Evolutionary conservation across 2,797 vertebrate species (phyloP).

Genomic region (Clamator glandarius): DNA sequence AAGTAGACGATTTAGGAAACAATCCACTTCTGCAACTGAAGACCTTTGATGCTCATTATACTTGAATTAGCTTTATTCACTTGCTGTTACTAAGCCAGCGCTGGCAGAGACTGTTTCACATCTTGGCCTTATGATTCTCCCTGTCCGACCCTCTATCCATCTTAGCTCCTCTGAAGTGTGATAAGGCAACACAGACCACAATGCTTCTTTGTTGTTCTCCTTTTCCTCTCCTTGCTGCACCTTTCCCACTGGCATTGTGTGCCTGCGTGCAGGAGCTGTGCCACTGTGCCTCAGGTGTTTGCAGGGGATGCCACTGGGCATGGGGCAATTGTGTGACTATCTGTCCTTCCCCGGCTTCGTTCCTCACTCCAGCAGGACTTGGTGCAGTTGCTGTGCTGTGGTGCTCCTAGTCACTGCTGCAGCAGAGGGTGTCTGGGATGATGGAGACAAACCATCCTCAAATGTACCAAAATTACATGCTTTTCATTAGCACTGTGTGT

Average conservation of each 20-base stretch:
- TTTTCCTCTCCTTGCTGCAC: not conserved
- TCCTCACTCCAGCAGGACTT: not conserved
- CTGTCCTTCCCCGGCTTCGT: not conserved
- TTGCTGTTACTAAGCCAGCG: not conserved
- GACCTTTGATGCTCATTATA: not conserved
- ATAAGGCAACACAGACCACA: not conserved
- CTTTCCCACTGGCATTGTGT: not conserved
- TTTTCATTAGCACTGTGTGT: accelerated
- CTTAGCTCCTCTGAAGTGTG: not conserved
- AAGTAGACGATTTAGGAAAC: not conserved
- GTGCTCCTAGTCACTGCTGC: accelerated
- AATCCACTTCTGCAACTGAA: not conserved
- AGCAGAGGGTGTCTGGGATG: accelerated
- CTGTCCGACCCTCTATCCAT: not conserved
- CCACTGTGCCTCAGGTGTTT: not conserved
- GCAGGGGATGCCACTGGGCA: not conserved
- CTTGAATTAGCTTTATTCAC: not conserved
- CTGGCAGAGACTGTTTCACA: not conserved
- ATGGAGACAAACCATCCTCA: not conserved
- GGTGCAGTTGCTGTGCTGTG: not conserved
- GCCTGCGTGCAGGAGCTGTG: accelerated
- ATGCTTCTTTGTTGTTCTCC: not conserved
- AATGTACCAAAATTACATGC: not conserved
- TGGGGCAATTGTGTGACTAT: not conserved
- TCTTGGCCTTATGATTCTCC: not conserved